phyloP scores from a whole-genome alignment of 1,140 invertebrate genomes.

The Phymastichus coffea region DNA sequence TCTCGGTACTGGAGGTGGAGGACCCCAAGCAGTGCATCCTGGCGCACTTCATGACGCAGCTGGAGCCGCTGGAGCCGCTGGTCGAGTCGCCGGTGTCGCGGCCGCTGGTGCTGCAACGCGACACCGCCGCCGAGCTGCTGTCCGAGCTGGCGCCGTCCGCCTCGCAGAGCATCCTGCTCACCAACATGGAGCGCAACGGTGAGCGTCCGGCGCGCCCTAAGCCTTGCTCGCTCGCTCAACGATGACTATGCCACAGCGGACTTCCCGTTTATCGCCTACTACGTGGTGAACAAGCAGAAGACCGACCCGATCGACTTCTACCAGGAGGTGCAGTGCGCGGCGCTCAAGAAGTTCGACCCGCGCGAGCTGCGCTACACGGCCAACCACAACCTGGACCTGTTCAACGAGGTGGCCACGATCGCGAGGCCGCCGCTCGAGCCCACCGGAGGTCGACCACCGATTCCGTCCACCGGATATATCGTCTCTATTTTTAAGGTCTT shows the following conservation, averaged over 20 bases:
- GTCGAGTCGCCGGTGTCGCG: constrained; percentile 78
- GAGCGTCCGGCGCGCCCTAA: too few species aligned
- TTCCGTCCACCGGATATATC: constrained; percentile 82
- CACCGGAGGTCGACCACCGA: constrained; percentile 71
- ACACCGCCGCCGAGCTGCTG: constrained; percentile 74
- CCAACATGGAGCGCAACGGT: constrained; percentile 86
- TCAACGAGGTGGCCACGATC: constrained; percentile 87
- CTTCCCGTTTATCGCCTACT: constrained; percentile 88
- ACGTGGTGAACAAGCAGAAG: constrained; percentile 82
- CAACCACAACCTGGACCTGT: constrained; percentile 81
- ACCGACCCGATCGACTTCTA: constrained; percentile 83
- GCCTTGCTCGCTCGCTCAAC: neutral
- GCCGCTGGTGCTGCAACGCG: constrained; percentile 74
- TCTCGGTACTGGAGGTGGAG: constrained; percentile 80
- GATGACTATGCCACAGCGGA: constrained; percentile 75
- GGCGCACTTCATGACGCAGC: constrained; percentile 83
- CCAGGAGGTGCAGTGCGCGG: constrained; percentile 76
- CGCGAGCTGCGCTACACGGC: constrained; percentile 77
- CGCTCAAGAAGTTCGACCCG: constrained; percentile 80
- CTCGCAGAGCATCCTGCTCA: constrained; percentile 73
- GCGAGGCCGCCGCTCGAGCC: constrained; percentile 80
- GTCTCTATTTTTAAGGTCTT: constrained; percentile 92
- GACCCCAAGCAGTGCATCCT: constrained; percentile 84
- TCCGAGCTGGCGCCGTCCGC: constrained; percentile 73
- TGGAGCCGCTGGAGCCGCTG: constrained; percentile 79